Base-by-base conservation (phyloP, 2,113 vertebrate genomes). In the Syngnathus typhle region DNA sequence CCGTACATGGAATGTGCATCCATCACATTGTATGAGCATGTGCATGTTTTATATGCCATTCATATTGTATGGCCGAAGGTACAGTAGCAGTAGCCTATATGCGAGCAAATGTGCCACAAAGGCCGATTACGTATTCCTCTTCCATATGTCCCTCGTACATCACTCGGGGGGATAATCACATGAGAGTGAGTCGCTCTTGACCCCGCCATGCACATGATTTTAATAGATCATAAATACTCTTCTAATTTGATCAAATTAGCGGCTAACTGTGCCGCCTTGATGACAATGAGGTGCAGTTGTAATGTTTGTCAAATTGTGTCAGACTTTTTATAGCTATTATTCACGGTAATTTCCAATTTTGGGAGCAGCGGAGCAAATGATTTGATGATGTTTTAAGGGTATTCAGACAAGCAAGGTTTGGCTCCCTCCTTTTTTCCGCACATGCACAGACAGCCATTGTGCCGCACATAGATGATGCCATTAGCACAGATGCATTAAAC, bases 401-500 rank as follows among this genome's bases (percentile, higher is more conserved):
- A 69, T 82, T 80, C 75, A 69, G n/a, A 63, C 64, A 76, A 69
- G 55, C 73, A 65, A 61, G 75, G 80, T 71, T 66, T 71, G 43
- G 13, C 38, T 60, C 62, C 44, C 59, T 70, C 69, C 0, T 43
- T 51, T 69, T 68, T 74, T 80, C 79, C 71, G 75, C 72, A 69
- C 39, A 79, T 83, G 73, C 56, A 52, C 70, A 76, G 67, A 36
- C 54, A 61, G 64, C 67, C 63, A 85, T 85, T 86, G 80, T 84
- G 66, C 75, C 77, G 73, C 81, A 76, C 73, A 61, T 37, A 59
- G 75, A 85, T 77, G 82, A 82, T 80, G 83, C 82, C 74, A 88
- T 87, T 85, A 86, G 82, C 84, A 82, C 78, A 77, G 76, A 85
- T 89, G 87, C 83, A 90, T 90, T 85, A 89, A 89, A 89, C 83